Evolutionary conservation across 2,113 vertebrate genomes (phyloP), one percentile per base, ranked within the genome.

Genomic region (Microtus montanus): DNA sequence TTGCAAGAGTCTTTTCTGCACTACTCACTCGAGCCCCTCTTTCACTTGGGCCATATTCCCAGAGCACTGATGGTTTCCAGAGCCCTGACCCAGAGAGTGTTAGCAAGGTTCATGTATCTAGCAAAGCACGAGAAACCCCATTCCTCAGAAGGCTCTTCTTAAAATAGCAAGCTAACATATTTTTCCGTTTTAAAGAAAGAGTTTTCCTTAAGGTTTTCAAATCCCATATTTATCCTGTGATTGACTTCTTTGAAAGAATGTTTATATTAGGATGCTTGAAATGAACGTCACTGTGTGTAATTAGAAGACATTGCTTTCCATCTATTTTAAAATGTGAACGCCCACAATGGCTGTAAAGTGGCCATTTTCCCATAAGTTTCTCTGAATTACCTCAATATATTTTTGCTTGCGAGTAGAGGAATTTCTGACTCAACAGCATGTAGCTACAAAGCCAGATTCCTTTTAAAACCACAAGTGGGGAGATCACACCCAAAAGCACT

Each of bases 321-420:
- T 97, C 95, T 97, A 73, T 88, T 97, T 96, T 92, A 90, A 96
- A 88, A 89, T 90, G 33, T 52, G 66, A 80, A 68, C 83, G 92
- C 79, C 91, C 89, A 97, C 70, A 97, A 28, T 86, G 30, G 17
- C 80, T 95, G 80, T 90, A 89, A 89, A 54, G 38, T 61, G 93
- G 30, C 8, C 83, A 94, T 11, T 87, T 83, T 92, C 92, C 22
- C 68, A 86, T 73, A 68, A 20, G 28, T 24, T 89, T 66, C 20
- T 93, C 93, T 71, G 61, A 87, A 61, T 14, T 93, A 28, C 7
- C 15, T 68, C 28, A 22, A 35, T 97, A 92, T 24, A 33, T 63
- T 95, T 96, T 41, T 95, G 63, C 49, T 80, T 87, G n/a, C 28
- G 90, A 95, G 95, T 2, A 63, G 77, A 5, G 49, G 19, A 87